phyloP scores from a whole-genome alignment of 2,113 vertebrate species.

The Sturnira hondurensis region DNA sequence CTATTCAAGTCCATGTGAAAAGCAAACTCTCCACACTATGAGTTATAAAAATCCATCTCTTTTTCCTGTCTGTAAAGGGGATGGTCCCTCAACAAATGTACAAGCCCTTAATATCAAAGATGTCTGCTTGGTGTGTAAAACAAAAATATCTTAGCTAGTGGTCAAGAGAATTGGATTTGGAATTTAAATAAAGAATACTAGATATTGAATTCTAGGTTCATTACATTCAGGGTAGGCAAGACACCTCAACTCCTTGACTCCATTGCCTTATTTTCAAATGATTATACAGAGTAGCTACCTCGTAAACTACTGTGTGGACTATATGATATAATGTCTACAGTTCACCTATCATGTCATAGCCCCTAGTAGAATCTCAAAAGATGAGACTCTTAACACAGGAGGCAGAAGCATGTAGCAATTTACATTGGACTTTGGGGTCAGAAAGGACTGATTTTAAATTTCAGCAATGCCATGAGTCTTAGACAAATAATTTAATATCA shows the following conservation, averaged over 20 bases:
- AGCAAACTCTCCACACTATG: not conserved
- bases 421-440: not conserved
- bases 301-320: accelerated
- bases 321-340: not conserved
- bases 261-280: not conserved
- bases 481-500: not conserved
- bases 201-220: not conserved
- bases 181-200: not conserved
- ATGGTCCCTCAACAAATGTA: not conserved
- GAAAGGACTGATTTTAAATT: not conserved
- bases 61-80: not conserved
- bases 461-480: not conserved
- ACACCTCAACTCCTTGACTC: not conserved
- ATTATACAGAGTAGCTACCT: not conserved
- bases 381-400: not conserved
- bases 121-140: not conserved
- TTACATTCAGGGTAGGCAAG: not conserved
- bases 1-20: not conserved
- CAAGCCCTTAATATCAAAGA: not conserved
- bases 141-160: not conserved
- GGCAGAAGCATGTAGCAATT: not conserved
- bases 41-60: not conserved
- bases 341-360: too few species aligned
- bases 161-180: not conserved
- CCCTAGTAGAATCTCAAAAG: not conserved